Evolutionary conservation across 1,140 invertebrate species (phyloP).

Genomic region (Brachystomella parvula): DNA sequence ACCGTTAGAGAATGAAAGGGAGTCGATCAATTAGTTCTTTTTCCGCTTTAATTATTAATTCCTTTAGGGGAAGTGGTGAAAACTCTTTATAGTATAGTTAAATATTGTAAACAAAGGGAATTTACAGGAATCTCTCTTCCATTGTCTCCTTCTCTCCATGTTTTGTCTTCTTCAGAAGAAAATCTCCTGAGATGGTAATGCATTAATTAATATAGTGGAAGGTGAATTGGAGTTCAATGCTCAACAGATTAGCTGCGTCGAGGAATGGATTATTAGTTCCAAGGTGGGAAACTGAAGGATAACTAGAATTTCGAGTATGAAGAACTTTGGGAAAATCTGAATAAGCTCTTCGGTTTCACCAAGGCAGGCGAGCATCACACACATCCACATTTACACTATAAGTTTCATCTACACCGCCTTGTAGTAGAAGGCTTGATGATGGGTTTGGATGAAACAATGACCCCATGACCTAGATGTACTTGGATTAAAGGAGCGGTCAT

Average conservation of each 20-base stretch:
- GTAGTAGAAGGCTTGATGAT: neutral
- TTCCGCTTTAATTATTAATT: too few relatives aligned
- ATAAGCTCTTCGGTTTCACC: neutral
- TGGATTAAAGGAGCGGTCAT: neutral
- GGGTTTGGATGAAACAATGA: neutral
- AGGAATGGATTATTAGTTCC: neutral
- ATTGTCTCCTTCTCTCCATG: neutral
- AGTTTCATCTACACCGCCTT: neutral
- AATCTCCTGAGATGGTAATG: neutral
- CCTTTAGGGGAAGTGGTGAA: too few relatives aligned
- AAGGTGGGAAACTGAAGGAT: neutral
- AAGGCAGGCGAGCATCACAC: neutral
- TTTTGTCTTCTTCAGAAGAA: neutral
- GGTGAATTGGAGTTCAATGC: too few relatives aligned
- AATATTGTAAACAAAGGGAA: neutral
- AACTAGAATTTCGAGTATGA: neutral
- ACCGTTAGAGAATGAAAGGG: too few relatives aligned
- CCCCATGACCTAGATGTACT: neutral
- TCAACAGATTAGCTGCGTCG: neutral
- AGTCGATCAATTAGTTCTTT: too few relatives aligned
- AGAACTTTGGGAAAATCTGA: neutral
- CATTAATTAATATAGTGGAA: too few relatives aligned
- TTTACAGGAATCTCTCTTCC: neutral
- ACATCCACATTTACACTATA: neutral
- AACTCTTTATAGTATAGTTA: neutral